A percentile compares a stretch with the other conserved stretches of the same genome.
phyloP scores from a whole-genome alignment of 2,113 vertebrate species.

The Otocyon megalotis region DNA sequence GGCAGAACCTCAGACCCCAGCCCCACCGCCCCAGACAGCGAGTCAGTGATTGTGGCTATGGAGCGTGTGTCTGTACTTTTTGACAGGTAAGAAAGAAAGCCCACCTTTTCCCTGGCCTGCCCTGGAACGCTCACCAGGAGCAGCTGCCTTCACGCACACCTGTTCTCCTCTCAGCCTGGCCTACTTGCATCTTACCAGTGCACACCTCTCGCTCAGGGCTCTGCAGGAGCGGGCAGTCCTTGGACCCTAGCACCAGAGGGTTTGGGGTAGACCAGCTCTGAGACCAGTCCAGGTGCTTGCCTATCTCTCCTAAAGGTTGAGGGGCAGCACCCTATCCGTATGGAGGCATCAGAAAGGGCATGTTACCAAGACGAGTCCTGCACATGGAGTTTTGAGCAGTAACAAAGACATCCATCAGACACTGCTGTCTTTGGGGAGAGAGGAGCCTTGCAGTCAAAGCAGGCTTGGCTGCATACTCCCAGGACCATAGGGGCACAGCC shows the following conservation, averaged over 20 bases:
- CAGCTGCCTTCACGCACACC: background rate
- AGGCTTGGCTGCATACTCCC: accelerated
- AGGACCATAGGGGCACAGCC: accelerated
- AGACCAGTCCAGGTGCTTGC: background rate
- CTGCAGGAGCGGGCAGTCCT: accelerated
- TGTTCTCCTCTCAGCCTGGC: background rate
- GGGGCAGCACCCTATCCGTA: background rate
- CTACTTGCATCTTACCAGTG: accelerated
- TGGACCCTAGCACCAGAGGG: accelerated
- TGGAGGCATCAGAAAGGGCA: background rate
- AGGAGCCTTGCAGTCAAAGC: background rate
- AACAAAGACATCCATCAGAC: accelerated
- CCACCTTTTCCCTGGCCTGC: accelerated
- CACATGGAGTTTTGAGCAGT: background rate
- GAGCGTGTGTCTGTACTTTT: slow-evolving; percentile 99
- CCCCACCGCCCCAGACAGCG: slow-evolving; percentile 93
- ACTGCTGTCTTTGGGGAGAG: background rate
- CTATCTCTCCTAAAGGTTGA: accelerated
- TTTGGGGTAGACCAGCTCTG: background rate
- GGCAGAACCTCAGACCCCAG: slow-evolving; percentile 90
- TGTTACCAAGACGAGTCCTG: background rate
- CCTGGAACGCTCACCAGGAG: background rate
- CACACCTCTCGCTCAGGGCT: background rate
- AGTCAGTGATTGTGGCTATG: slow-evolving; percentile 98
- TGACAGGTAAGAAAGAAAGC: slow-evolving; percentile 91